These are phyloP conservation scores for Prosopocoilus inquinatus DNA, from an alignment of 2,888 invertebrate species.

Conservation along the genomic window DNA sequence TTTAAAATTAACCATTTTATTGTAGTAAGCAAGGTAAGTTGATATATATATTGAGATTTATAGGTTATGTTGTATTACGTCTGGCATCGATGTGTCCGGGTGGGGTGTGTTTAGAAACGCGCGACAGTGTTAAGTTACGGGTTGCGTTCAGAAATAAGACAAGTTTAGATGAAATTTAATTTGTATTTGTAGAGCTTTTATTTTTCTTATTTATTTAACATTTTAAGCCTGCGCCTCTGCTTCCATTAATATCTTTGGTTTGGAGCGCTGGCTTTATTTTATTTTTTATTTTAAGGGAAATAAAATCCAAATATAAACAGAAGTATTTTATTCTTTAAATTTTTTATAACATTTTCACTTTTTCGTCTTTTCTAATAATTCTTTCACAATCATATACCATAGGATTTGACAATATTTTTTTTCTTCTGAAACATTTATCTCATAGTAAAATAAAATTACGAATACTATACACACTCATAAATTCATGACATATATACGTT, in stretches of 20 bases:
- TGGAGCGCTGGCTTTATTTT: neutral
- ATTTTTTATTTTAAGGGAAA: constrained; percentile 9
- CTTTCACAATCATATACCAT: constrained; percentile 33
- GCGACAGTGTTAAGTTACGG: too few species aligned
- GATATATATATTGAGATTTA: too few species aligned
- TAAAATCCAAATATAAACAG: constrained; percentile 34
- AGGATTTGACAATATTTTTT: constrained; percentile 23
- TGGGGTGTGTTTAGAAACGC: too few species aligned
- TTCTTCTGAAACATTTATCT: constrained; percentile 26
- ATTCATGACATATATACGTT: constrained; percentile 29
- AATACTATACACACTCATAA: constrained; percentile 28
- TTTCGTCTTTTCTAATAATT: constrained; percentile 30
- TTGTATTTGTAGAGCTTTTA: too few species aligned
- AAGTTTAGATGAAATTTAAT: too few species aligned
- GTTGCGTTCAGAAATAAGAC: too few species aligned
- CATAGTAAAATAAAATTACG: constrained; percentile 28
- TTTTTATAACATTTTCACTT: constrained; percentile 42
- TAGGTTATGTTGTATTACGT: too few species aligned
- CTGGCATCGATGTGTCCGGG: too few species aligned
- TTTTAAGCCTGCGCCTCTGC: too few species aligned
- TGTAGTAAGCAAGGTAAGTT: constrained; percentile 12
- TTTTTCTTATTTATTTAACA: too few species aligned
- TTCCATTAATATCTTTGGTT: neutral
- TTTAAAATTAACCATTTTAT: constrained; percentile 38
- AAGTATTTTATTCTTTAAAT: constrained; percentile 43